phyloP scores from a whole-genome alignment of 2,113 vertebrate genomes.

The Scytalopus superciliaris region DNA sequence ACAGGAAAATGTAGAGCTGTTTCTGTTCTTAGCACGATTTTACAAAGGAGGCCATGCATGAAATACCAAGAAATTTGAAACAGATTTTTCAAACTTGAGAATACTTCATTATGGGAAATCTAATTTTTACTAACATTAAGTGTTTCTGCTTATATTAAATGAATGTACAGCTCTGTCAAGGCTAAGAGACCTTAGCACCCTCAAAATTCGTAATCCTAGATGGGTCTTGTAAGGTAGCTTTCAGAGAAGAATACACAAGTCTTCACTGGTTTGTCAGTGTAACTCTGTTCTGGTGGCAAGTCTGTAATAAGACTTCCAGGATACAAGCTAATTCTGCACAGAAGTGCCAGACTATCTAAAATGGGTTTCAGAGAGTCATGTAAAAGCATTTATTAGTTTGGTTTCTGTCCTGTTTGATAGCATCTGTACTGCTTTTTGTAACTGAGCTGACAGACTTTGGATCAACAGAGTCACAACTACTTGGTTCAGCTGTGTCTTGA shows the following conservation, averaged over 20 bases:
- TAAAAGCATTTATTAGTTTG: not conserved
- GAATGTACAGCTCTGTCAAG: not conserved
- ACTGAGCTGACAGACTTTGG: not conserved
- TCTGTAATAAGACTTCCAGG: not conserved
- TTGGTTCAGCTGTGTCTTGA: not conserved
- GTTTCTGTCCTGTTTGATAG: not conserved
- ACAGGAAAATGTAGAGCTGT: not conserved
- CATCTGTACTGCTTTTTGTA: not conserved
- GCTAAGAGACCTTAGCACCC: not conserved
- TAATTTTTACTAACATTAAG: not conserved
- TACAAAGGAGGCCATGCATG: not conserved
- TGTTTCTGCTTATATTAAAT: not conserved
- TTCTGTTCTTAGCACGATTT: not conserved
- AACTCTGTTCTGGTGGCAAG: not conserved
- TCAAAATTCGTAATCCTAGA: not conserved
- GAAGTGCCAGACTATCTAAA: not conserved
- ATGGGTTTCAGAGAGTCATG: not conserved
- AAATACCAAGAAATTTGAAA: not conserved
- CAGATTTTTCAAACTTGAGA: not conserved
- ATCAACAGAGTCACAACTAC: not conserved
- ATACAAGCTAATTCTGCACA: not conserved
- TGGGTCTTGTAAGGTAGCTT: not conserved
- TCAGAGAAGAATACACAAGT: not conserved
- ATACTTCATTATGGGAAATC: not conserved
- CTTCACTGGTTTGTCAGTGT: not conserved